Evolutionary conservation across 1,140 invertebrate species (phyloP), one percentile per base, ranked within the genome.

Genomic region (Helicoverpa armigera): DNA sequence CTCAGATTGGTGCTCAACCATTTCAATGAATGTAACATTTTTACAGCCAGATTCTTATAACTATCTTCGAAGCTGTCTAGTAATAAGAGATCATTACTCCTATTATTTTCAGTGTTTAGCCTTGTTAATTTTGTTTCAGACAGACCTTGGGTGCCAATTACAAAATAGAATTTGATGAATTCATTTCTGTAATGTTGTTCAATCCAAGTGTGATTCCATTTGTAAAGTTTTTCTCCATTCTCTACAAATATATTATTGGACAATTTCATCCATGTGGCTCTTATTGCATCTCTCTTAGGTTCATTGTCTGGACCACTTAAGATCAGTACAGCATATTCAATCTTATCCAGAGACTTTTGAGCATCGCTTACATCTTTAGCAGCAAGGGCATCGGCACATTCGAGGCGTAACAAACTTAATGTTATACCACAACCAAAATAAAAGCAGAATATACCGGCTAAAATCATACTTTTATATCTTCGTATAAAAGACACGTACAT

Each of bases 181-280:
- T 87, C 81, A 74, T 83, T 84, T 63, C 82, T 80, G 0, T 13
- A 48, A 13, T 72, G 78, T 65, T 83, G 63, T 29, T 83, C 81
- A n/a, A 81, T 82, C 84, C 87, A 86, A 10, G 86, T 89, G 61
- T 91, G 85, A 72, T 94, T 94, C 92, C 92, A 94, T 84, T 88
- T 93, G 74, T 91, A 92, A 11, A 94, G 67, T 54, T 77, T 89
- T 73, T 92, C 92, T 76, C 89, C 91, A 87, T 95, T 94, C 79
- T 93, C 91, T 11, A 88, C 78, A 80, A 92, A 87, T 81, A 94
- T 89, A 85, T 95, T 95, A 63, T 82, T 83, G 9, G 85, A 82
- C 67, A 94, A 90, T 79, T 91, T 93, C 43, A 81, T 87, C 94
- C 94, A 95, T 29, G 92, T 94, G 35, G 85, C 79, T 72, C 94